phyloP scores from a whole-genome alignment of 2,888 invertebrate genomes.

The Papilio gigon region DNA sequence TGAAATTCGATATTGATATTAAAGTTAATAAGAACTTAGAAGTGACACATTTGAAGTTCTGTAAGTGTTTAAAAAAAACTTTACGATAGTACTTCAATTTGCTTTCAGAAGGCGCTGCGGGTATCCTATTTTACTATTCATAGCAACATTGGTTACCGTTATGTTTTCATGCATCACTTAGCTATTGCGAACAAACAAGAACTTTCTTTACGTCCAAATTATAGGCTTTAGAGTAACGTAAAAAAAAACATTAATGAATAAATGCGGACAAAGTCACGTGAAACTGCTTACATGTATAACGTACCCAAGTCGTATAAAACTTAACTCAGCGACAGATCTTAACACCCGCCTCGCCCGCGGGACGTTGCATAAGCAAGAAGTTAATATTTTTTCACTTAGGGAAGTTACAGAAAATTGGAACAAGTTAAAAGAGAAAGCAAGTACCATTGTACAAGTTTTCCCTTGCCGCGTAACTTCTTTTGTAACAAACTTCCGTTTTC shows the following conservation, averaged over 20 bases:
- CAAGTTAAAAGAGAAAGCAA: slow-evolving; percentile 11
- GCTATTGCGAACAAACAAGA: too few relatives aligned
- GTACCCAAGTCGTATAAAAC: not conserved
- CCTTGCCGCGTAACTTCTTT: slow-evolving; percentile 3
- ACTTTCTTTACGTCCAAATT: too few relatives aligned
- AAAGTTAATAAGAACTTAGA: not conserved
- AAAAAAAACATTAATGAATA: too few relatives aligned
- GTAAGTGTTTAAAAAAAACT: not conserved
- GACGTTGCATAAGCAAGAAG: not conserved
- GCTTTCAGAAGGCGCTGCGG: too few relatives aligned
- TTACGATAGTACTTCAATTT: too few relatives aligned
- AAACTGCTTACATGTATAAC: not conserved
- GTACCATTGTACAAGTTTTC: slow-evolving; percentile 16
- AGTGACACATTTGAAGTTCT: not conserved
- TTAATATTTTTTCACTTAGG: slow-evolving; percentile 5
- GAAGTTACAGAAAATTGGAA: slow-evolving; percentile 10
- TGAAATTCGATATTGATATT: not conserved
- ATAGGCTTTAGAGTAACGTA: too few relatives aligned
- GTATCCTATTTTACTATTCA: too few relatives aligned
- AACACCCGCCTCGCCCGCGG: not conserved
- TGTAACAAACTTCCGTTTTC: slow-evolving; percentile 6
- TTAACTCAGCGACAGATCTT: not conserved
- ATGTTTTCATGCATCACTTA: too few relatives aligned
- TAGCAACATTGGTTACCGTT: too few relatives aligned
- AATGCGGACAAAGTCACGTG: not conserved